Evolutionary conservation across 92 coral and sea anemone genomes (phyloP), one percentile per base, ranked within the genome.

Genomic region (Blastomussa wellsi): DNA sequence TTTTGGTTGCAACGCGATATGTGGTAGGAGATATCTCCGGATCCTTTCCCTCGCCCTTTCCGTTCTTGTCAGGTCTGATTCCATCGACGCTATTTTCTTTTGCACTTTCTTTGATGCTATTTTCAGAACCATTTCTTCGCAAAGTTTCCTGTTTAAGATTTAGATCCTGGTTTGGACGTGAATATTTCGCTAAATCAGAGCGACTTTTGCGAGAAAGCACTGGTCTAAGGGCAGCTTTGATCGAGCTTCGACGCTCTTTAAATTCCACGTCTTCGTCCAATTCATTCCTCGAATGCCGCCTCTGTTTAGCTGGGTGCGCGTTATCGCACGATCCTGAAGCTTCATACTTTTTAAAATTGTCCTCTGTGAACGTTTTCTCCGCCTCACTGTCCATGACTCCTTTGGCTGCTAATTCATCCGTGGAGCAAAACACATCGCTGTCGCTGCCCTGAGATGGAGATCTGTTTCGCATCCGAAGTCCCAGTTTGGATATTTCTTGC

Each of bases 231-330:
- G 87, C 79, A 83, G 79, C 80, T 65, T 83, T 83, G 74, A 83
- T 83, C 37, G 87, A 83, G 36, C 80, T 74, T 15, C 68, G 59
- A 52, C 87, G 80, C 87, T 83, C 74, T 32, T 66, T 39, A 47
- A 44, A 83, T 83, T 74, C 87, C 87, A 83, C 87, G 74, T 83
- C 87, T 60, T 83, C 87, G 36, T 83, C 81, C 14, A 74, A 42
- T 65, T 83, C 87, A 83, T 83, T 83, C 87, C 87, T 74, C 55
- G 87, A 83, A 83, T 83, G 87, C 87, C 87, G 87, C 73, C 87
- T 74, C 74, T 83, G 87, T 75, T 44, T 73, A 33, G 41, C 7
- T 60, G 55, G 47, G 5, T 39, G 57, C 41, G 60, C 57, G 10
- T 33, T 41, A 51, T 52, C 78, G 71, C 59, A 35, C 57, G 73